Conservation (phyloP, 2,888 invertebrate genomes). For the Melanostoma mellinum region DNA sequence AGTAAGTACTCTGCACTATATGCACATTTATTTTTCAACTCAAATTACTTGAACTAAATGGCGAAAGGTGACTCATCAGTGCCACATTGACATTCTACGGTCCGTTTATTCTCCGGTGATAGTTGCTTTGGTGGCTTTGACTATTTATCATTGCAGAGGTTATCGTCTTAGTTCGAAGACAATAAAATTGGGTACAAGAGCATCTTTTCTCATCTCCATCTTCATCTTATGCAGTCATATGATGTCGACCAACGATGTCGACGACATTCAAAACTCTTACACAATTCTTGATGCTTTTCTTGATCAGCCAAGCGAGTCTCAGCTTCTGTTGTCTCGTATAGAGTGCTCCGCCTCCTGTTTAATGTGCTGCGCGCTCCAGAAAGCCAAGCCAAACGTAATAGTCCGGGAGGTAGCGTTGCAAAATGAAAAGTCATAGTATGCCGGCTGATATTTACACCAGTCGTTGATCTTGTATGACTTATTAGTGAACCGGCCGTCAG, state of each 20-base stretch:
- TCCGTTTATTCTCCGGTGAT: constrained; percentile 21
- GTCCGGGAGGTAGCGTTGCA: too few relatives aligned
- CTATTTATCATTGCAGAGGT: constrained; percentile 52
- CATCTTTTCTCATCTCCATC: constrained; percentile 33
- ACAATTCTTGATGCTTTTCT: constrained; percentile 56
- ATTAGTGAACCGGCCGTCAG: too few relatives aligned
- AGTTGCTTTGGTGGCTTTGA: background rate
- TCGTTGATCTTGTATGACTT: too few relatives aligned
- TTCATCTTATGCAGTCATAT: constrained; percentile 15
- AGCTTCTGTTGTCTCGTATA: constrained; percentile 18
- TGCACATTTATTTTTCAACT: constrained; percentile 21
- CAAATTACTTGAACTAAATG: constrained; percentile 4
- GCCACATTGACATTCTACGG: constrained; percentile 53
- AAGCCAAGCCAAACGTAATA: constrained; percentile 59
- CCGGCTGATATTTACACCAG: too few relatives aligned
- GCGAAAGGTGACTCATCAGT: constrained; percentile 15
- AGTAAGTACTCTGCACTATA: background rate
- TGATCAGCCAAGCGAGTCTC: constrained; percentile 64
- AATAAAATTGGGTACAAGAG: constrained; percentile 48
- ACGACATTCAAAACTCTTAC: constrained; percentile 63
- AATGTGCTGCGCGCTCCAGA: constrained; percentile 51
- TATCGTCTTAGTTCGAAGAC: constrained; percentile 37
- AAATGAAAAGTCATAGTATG: too few relatives aligned
- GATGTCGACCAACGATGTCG: constrained; percentile 6
- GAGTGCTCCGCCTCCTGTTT: constrained; percentile 22